Conservation (phyloP, 2,113 vertebrate species). For the Anoplopoma fimbria region DNA sequence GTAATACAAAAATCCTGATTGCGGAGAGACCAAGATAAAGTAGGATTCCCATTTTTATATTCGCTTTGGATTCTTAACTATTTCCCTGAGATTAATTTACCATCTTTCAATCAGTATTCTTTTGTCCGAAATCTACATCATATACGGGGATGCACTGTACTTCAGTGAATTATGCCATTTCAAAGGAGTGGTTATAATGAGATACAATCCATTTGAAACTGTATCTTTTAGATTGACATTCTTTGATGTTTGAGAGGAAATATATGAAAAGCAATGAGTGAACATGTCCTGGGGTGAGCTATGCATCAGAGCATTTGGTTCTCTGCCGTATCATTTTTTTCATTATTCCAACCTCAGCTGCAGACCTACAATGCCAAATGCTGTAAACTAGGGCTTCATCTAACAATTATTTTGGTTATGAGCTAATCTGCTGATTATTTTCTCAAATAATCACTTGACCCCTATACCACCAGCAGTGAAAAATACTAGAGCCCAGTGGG, state of each 20-base stretch:
- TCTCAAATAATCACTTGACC: not conserved
- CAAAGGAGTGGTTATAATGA: slow-evolving; percentile 61
- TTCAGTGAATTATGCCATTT: slow-evolving; percentile 58
- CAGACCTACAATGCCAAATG: not conserved
- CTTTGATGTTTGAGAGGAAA: slow-evolving; percentile 73
- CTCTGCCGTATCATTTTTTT: slow-evolving; percentile 10
- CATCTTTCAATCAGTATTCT: slow-evolving; percentile 44
- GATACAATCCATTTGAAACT: slow-evolving; percentile 63
- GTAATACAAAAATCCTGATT: not conserved
- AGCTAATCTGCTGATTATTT: not conserved
- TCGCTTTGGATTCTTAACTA: slow-evolving; percentile 38
- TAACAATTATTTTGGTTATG: not conserved
- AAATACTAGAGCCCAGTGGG: not conserved
- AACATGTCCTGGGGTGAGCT: slow-evolving; percentile 54
- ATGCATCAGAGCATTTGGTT: slow-evolving; percentile 31
- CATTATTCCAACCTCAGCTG: slow-evolving; percentile 14
- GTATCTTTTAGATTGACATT: slow-evolving; percentile 47
- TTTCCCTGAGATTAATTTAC: slow-evolving; percentile 45
- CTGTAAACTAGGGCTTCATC: not conserved
- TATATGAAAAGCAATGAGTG: slow-evolving; percentile 59
- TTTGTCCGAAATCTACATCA: slow-evolving; percentile 54
- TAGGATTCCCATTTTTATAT: slow-evolving; percentile 26
- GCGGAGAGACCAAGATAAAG: not conserved
- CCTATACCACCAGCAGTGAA: not conserved
- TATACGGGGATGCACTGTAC: slow-evolving; percentile 24